These are phyloP conservation scores for Chaetorhynchus papuensis DNA, from an alignment of 2,113 vertebrate genomes.

Conservation along the genomic window DNA sequence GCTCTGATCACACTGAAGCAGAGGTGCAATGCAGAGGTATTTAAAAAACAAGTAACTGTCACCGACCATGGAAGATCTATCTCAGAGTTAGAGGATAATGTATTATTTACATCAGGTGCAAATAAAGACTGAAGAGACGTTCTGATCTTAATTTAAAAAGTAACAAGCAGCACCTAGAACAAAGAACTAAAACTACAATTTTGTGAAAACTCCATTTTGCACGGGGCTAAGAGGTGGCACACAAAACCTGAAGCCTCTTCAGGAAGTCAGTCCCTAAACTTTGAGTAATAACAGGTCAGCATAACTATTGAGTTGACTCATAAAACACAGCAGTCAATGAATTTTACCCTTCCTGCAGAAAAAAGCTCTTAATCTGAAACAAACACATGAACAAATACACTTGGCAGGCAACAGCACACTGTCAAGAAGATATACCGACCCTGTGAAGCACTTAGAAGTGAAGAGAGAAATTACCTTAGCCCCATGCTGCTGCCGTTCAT, in stretches of 20 bases:
- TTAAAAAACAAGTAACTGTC: neutral
- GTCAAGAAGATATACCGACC: neutral
- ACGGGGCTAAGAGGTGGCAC: neutral
- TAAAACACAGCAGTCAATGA: neutral
- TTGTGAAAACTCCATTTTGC: neutral
- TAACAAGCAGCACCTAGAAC: neutral
- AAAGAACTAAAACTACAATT: neutral
- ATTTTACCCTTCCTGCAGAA: neutral
- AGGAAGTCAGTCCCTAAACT: neutral
- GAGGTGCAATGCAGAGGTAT: neutral
- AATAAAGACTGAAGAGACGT: neutral
- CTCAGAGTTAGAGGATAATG: neutral
- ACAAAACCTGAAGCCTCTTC: neutral
- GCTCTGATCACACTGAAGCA: neutral
- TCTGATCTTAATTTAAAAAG: neutral
- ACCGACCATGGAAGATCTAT: neutral
- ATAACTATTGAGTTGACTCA: neutral
- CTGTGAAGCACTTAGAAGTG: neutral
- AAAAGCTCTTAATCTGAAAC: conserved; percentile 20
- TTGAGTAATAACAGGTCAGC: neutral
- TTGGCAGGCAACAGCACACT: neutral
- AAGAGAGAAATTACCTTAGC: conserved; percentile 61
- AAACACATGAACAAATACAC: conserved; percentile 20
- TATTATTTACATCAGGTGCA: neutral
- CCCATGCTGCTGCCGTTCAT: conserved; percentile 46